A percentile compares a stretch with the other conserved stretches of the same genome.
These are phyloP conservation scores for Gallinago stenura DNA, from an alignment of 2,797 vertebrate species.

Conservation along the genomic window DNA sequence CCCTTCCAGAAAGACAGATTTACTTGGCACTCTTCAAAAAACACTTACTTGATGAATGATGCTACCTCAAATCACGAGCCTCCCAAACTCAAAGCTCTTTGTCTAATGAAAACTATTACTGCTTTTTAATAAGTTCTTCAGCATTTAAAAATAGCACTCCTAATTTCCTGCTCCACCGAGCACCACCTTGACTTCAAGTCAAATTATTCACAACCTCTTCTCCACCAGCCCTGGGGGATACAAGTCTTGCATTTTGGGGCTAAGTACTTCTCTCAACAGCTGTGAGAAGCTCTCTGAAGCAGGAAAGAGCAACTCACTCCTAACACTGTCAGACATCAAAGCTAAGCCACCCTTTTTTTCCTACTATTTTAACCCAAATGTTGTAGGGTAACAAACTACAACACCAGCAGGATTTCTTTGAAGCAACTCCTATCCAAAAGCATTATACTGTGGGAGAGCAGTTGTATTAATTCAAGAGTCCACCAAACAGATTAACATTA, in stretches of 20 bases:
- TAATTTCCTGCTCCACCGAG: slow-evolving; percentile 76
- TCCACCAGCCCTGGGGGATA: slow-evolving; percentile 52
- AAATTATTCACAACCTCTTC: slow-evolving; percentile 75
- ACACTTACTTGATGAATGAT: slow-evolving; percentile 30
- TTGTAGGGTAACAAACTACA: neutral
- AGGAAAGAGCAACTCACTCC: slow-evolving; percentile 33
- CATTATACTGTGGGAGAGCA: neutral
- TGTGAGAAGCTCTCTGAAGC: slow-evolving; percentile 50
- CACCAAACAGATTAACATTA: neutral
- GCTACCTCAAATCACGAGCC: slow-evolving; percentile 25
- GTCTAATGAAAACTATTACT: slow-evolving; percentile 66
- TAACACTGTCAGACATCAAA: slow-evolving; percentile 44
- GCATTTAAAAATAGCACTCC: slow-evolving; percentile 73
- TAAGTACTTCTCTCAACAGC: slow-evolving; percentile 72
- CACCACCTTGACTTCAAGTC: slow-evolving; percentile 78
- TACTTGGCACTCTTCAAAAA: slow-evolving; percentile 35
- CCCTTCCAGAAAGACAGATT: slow-evolving; percentile 45
- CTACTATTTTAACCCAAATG: neutral
- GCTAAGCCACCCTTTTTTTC: neutral
- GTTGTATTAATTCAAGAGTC: neutral
- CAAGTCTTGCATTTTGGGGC: slow-evolving; percentile 44
- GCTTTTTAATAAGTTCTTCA: slow-evolving; percentile 73
- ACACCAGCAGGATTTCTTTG: neutral
- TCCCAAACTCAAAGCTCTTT: slow-evolving; percentile 52
- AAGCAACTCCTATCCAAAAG: neutral